Evolutionary conservation across 2,888 invertebrate genomes (phyloP).

Genomic region (Amiota mariae): DNA sequence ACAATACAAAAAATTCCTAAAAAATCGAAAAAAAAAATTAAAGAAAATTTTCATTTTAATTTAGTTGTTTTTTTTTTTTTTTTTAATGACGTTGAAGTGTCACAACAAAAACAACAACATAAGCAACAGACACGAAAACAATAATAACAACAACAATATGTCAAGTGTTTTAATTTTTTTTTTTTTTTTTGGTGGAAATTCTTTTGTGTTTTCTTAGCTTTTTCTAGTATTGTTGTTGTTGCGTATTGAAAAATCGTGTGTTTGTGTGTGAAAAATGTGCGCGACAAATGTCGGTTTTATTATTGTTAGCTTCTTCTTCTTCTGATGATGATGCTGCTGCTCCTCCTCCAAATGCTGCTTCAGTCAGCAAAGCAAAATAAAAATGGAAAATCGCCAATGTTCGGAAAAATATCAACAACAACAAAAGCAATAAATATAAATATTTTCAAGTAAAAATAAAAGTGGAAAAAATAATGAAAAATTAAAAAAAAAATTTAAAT

Average conservation of each 20-base stretch:
- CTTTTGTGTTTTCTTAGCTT: neutral
- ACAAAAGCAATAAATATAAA: neutral
- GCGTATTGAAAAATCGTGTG: slow-evolving; percentile 32
- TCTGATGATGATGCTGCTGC: too few relatives aligned
- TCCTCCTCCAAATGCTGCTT: too few relatives aligned
- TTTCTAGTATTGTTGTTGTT: slow-evolving; percentile 6
- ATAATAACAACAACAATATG: neutral
- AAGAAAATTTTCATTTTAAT: neutral
- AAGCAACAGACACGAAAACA: neutral
- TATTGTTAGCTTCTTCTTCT: too few relatives aligned
- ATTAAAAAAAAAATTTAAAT: slow-evolving; percentile 17
- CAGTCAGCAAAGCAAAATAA: too few relatives aligned
- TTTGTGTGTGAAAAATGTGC: slow-evolving; percentile 60
- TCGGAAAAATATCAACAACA: neutral
- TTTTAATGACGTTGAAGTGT: slow-evolving; percentile 1
- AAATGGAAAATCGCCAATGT: slow-evolving; percentile 16
- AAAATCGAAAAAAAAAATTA: slow-evolving; percentile 11
- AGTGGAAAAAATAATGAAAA: slow-evolving; percentile 29
- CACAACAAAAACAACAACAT: slow-evolving; percentile 9
- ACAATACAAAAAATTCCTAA: too few relatives aligned
- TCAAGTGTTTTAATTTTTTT: neutral
- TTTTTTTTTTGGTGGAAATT: neutral
- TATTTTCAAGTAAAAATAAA: too few relatives aligned
- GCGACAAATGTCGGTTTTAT: slow-evolving; percentile 54
- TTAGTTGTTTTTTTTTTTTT: too few relatives aligned